Base-by-base conservation (phyloP, 2,113 vertebrate genomes). In the Stegostoma tigrinum region DNA sequence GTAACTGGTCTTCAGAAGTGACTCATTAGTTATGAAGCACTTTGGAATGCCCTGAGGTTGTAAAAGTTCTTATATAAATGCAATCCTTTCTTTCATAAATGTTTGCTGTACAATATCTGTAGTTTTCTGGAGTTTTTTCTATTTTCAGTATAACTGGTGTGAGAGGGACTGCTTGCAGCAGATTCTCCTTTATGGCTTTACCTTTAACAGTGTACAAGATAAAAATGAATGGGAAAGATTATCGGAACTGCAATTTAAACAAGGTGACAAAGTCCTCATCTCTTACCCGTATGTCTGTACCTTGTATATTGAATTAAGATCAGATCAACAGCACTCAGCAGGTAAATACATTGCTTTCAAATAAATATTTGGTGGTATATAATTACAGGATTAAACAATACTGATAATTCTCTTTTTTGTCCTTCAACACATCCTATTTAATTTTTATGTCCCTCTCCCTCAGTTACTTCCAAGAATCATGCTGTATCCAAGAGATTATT, bases 201-300 rank as follows among this genome's bases (percentile, higher is more conserved):
- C 15, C 96, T 96, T 72, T 64, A 19, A 67, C 52, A 83, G 85
- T 14, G 89, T 96, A n/a, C 42, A 96, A 98, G 98, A 98, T 96
- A 97, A 96, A 96, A 97, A 96, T 95, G 96, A 2, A 5, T 97
- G 97, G 97, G 89, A 96, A 70, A 96, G 96, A 42, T 95, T 96
- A 23, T 97, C 96, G 0, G 89, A 96, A 70, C 91, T 97, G 93
- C 96, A 90, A 48, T 97, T 97, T 95, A 93, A 94, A 42, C 96
- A 96, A 5, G 23, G 70, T 1, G 95, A 96, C 61, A 55, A 67
- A 72, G 96, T 94, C 23, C 95, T 97, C 21, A 93, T 8, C 0
- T 45, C 96, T 15, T 97, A 97, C 91, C 97, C 97, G 0, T 97
- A 96, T 86, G 89, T 96, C 55, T 96, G 98, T 4, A 96, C 96